phyloP scores from a whole-genome alignment of 2,113 vertebrate species.

The Hemichromis elongatus region DNA sequence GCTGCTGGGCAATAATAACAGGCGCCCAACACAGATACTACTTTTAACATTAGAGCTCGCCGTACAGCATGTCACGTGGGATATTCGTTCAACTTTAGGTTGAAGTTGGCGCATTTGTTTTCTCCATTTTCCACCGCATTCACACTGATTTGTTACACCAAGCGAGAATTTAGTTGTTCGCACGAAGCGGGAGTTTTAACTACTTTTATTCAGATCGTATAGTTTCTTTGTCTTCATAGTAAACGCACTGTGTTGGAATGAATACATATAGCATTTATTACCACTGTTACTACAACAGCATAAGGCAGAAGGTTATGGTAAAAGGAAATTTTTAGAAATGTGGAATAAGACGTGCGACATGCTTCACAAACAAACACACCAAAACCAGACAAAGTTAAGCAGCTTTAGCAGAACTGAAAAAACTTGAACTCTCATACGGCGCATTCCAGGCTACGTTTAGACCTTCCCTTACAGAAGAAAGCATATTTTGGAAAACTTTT shows the following conservation, averaged over 20 bases:
- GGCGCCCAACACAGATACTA: background rate
- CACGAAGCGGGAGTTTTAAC: background rate
- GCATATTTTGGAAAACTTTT: background rate
- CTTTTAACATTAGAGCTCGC: background rate
- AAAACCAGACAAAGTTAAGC: background rate
- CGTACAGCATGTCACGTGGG: background rate
- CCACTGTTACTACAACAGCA: background rate
- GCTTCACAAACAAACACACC: background rate
- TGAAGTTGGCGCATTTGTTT: background rate
- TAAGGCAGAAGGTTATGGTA: background rate
- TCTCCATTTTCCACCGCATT: background rate
- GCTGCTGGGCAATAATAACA: conserved; percentile 52
- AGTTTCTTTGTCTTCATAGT: background rate
- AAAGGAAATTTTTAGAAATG: background rate
- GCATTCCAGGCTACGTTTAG: background rate
- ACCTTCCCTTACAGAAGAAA: background rate
- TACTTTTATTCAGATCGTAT: background rate
- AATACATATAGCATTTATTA: background rate
- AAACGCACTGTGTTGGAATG: background rate
- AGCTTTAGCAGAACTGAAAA: background rate
- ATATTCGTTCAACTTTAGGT: background rate
- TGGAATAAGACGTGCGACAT: background rate
- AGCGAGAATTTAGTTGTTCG: background rate
- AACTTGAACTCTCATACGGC: background rate
- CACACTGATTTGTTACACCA: background rate